Conservation (phyloP, 2,113 vertebrate genomes). For the Guaruba guarouba region DNA sequence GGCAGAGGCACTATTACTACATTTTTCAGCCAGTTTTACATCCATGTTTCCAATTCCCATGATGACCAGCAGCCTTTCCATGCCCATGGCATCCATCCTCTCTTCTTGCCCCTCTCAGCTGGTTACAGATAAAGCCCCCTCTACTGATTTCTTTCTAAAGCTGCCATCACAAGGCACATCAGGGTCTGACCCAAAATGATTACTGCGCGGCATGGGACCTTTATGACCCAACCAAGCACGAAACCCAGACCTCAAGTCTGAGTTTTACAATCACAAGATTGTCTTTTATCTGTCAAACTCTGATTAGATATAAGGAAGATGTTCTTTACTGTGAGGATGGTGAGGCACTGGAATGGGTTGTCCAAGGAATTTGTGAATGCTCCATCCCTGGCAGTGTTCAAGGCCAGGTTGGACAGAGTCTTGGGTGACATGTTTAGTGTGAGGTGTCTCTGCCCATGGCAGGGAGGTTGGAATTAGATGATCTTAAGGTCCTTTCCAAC, state of each 20-base stretch:
- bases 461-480: not conserved
- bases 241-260: not conserved
- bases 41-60: not conserved
- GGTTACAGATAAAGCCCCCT: not conserved
- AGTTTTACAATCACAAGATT: not conserved
- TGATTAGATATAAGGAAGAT: not conserved
- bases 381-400: not conserved
- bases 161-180: not conserved
- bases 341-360: not conserved
- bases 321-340: not conserved
- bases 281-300: not conserved
- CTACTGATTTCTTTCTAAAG: not conserved
- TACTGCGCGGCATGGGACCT: not conserved
- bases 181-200: not conserved
- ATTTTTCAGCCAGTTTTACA: not conserved
- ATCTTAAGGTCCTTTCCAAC: not conserved
- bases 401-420: not conserved
- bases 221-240: not conserved
- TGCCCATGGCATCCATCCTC: not conserved
- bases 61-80: not conserved
- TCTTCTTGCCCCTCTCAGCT: rapidly evolving
- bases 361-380: not conserved
- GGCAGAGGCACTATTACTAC: not conserved
- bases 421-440: not conserved
- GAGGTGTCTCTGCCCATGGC: not conserved